Evolutionary conservation across 2,888 invertebrate species (phyloP), one percentile per base, ranked within the genome.

Genomic region (Cosmopolites sordidus): DNA sequence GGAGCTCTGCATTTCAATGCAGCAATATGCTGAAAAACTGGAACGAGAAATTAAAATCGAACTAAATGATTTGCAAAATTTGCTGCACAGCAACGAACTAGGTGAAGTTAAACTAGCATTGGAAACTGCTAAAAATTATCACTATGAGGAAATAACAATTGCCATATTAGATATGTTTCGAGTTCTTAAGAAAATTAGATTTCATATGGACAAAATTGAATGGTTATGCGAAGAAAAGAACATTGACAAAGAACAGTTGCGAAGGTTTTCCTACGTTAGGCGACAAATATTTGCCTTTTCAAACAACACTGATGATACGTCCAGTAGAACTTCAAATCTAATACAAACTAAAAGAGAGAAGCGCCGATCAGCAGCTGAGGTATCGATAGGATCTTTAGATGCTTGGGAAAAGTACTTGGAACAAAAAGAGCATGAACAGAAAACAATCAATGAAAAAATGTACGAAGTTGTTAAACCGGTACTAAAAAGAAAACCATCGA

Each of bases 121-220:
- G 33, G 66, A 66, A 40, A 59, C 55, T 22, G 65, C 64, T 2
- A 64, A 63, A 42, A 62, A 64, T 48, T 62, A 61, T 39, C 65
- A 66, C 18, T 65, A 61, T 46, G 60, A 60, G 37, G 64, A 66
- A 58, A 64, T 66, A 6, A 6, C 64, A n/a, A 48, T 53, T 8
- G 48, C 61, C 3, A 15, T 66, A 5, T 37, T 17, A 1, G 59
- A 62, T 3, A 63, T 66, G 29, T 41, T 64, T 12, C 53, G 52
- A 16, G 57, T 56, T 6, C 54, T 66, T n/a, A 58, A 58, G 16
- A 52, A 53, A 33, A 58, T 66, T 9, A 41, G 57, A 1, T 59
- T 59, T 16, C 65, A 65, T 41, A 60, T 64, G 41, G 51, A 57
- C 11, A 58, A 62, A 49, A 57, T 66, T 2, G 46, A 54, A n/a